Conservation (phyloP, 2,888 invertebrate species). For the Idaea dimidiata region DNA sequence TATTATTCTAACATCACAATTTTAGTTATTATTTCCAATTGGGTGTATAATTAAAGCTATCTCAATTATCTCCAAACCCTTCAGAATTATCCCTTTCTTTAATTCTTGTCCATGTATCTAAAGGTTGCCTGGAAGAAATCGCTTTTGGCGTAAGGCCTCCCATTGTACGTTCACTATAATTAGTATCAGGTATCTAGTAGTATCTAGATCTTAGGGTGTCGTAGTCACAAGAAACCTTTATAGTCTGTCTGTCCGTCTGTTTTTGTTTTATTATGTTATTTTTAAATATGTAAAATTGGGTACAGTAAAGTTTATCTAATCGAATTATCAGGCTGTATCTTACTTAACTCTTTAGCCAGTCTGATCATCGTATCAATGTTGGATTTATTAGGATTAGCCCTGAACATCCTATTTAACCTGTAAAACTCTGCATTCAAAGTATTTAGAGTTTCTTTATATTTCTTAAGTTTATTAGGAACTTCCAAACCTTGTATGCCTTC, state of each 20-base stretch:
- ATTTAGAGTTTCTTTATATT: conserved; percentile 20
- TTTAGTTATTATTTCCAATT: not conserved
- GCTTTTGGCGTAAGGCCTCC: too few relatives aligned
- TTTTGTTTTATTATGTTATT: too few relatives aligned
- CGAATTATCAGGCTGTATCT: conserved; percentile 26
- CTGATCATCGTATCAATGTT: conserved; percentile 40
- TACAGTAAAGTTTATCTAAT: too few relatives aligned
- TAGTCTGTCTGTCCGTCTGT: too few relatives aligned
- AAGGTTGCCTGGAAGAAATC: too few relatives aligned
- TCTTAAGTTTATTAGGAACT: not conserved
- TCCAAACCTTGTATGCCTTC: not conserved
- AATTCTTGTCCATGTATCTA: too few relatives aligned
- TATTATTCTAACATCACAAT: not conserved
- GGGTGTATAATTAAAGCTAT: not conserved
- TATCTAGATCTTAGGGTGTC: too few relatives aligned
- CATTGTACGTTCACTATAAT: too few relatives aligned
- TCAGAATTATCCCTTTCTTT: too few relatives aligned
- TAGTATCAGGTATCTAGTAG: too few relatives aligned
- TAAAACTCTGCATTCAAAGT: conserved; percentile 40
- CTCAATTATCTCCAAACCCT: not conserved
- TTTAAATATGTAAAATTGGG: too few relatives aligned
- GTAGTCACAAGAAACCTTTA: too few relatives aligned
- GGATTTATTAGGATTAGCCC: conserved; percentile 35
- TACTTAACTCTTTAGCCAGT: conserved; percentile 36
- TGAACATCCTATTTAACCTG: conserved; percentile 39